These are phyloP conservation scores for Acronicta aceris DNA, from an alignment of 2,888 invertebrate genomes.

Conservation along the genomic window DNA sequence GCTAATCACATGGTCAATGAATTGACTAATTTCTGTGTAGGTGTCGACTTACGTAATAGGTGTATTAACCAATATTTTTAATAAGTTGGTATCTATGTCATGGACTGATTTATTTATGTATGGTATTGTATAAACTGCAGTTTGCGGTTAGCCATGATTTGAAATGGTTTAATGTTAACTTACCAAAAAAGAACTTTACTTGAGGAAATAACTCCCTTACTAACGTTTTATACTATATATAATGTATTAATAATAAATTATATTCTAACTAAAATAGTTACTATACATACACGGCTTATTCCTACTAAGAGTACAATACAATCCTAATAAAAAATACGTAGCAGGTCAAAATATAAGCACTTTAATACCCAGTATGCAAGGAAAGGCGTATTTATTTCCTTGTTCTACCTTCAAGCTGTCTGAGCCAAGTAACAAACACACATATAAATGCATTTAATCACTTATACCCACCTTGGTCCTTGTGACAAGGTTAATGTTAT, in stretches of 20 bases:
- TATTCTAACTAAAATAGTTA: too few species aligned
- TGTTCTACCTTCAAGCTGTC: too few species aligned
- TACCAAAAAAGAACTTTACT: not conserved
- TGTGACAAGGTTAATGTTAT: not conserved
- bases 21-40: conserved; percentile 3
- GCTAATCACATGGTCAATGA: conserved; percentile 4
- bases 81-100: conserved; percentile 1
- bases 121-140: not conserved
- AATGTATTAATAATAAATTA: too few species aligned
- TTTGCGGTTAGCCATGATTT: not conserved
- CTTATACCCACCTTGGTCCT: not conserved
- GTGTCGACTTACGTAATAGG: not conserved
- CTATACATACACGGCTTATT: too few species aligned
- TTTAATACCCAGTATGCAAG: too few species aligned
- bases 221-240: too few species aligned
- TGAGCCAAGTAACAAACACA: not conserved
- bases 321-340: too few species aligned
- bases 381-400: too few species aligned
- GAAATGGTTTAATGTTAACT: not conserved
- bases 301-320: too few species aligned
- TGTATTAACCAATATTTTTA: not conserved
- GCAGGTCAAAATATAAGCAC: too few species aligned
- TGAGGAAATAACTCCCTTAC: too few species aligned
- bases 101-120: not conserved
- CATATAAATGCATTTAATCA: not conserved